A percentile compares a stretch with the other conserved stretches of the same genome.
Conservation (phyloP, 2,888 invertebrate species). For the Cantharis rustica region DNA sequence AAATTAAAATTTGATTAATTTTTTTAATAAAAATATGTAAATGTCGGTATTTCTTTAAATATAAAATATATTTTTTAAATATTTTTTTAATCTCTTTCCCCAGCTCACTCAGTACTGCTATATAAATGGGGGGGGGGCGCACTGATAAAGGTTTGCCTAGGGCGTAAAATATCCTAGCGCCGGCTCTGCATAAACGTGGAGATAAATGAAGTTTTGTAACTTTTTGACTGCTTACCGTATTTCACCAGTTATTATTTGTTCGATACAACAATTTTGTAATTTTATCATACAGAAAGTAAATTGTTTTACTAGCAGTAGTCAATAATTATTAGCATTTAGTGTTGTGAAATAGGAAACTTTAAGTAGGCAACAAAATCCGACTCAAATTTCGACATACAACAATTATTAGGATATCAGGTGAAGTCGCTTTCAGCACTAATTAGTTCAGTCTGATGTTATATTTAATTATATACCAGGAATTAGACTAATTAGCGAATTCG, state of each 20-base stretch:
- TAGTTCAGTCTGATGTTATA: conserved; percentile 20
- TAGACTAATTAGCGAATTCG: conserved; percentile 33
- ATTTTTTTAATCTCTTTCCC: no score
- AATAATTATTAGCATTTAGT: not conserved
- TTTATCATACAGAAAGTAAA: not conserved
- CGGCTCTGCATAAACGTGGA: no score
- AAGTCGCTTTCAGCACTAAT: conserved; percentile 13
- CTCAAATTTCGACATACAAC: not conserved
- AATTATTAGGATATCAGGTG: conserved; percentile 5
- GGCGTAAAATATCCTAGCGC: no score
- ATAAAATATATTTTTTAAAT: no score
- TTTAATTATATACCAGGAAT: conserved; percentile 33
- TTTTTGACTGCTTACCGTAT: no score
- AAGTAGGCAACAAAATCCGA: not conserved
- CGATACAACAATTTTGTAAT: not conserved
- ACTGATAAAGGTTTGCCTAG: no score
- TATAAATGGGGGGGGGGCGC: no score
- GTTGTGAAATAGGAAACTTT: not conserved
- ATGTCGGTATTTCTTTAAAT: no score
- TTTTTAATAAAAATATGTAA: no score
- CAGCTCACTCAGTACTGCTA: no score
- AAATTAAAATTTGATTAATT: no score
- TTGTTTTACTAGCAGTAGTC: not conserved
- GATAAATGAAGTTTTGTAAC: no score
- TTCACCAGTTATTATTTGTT: not conserved